These are phyloP conservation scores for Sialia sialis DNA, from an alignment of 2,113 vertebrate species.

Conservation along the genomic window DNA sequence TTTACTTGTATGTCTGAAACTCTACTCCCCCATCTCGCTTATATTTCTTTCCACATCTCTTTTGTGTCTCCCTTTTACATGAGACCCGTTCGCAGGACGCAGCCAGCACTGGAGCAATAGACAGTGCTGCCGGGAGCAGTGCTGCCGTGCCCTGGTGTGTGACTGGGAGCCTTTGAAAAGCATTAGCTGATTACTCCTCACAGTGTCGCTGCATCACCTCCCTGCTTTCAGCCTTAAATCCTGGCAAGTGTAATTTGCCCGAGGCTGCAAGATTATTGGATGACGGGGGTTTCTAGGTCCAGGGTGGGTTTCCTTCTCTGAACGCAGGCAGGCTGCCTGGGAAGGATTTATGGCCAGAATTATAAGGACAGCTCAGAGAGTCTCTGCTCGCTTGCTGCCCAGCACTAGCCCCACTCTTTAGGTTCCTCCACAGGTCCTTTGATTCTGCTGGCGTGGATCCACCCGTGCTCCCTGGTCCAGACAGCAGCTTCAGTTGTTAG, in stretches of 20 bases:
- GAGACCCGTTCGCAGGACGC: accelerated
- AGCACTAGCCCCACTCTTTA: neutral
- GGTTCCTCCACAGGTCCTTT: too few relatives aligned
- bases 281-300: neutral
- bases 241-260: neutral
- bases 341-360: neutral
- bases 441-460: too few relatives aligned
- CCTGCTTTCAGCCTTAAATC: neutral
- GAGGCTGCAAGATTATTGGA: neutral
- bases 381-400: accelerated
- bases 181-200: neutral
- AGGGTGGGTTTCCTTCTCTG: neutral
- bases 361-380: neutral
- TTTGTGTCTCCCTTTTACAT: neutral
- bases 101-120: neutral
- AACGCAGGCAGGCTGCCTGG: neutral
- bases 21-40: neutral
- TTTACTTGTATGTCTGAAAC: neutral
- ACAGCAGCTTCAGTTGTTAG: neutral
- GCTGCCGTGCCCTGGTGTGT: neutral
- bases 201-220: neutral
- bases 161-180: neutral
- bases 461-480: neutral
- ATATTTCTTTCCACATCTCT: neutral
- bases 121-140: neutral